phyloP scores from a whole-genome alignment of 2,797 vertebrate species.

The Mormyrus proboscirostris region DNA sequence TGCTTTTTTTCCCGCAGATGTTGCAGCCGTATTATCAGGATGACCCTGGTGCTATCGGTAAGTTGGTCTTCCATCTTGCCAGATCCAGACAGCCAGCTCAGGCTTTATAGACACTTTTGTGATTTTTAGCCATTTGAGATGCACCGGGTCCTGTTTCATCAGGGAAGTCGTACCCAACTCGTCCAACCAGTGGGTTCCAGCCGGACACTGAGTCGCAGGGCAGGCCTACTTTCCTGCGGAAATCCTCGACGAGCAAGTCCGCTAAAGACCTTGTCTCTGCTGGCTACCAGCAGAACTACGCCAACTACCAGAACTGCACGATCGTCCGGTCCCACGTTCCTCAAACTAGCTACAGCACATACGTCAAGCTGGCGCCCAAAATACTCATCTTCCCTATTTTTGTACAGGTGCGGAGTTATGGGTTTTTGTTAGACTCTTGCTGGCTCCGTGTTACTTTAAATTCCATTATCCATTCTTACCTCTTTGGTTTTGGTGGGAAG shows the following conservation, averaged over 20 bases:
- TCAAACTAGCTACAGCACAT: constrained; percentile 69
- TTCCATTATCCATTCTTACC: neutral
- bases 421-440: neutral
- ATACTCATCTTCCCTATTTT: constrained; percentile 84
- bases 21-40: constrained; percentile 73
- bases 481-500: neutral
- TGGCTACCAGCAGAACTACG: constrained; percentile 51
- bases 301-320: constrained; percentile 83
- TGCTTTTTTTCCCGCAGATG: constrained; percentile 52
- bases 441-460: neutral
- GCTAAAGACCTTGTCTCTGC: constrained; percentile 55
- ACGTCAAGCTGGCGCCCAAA: constrained; percentile 70
- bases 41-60: constrained; percentile 58
- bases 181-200: constrained; percentile 51
- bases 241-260: constrained; percentile 37
- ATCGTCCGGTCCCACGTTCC: constrained; percentile 72
- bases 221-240: constrained; percentile 56
- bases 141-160: neutral
- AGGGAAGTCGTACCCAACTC: constrained; percentile 61
- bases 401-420: constrained; percentile 66
- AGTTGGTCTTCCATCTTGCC: constrained; percentile 28
- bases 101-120: neutral
- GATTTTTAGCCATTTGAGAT: neutral
- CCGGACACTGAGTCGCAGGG: constrained; percentile 52
- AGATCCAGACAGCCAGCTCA: no score